Base-by-base conservation (phyloP, 2,797 vertebrate genomes). In the Mormyrus proboscirostris region DNA sequence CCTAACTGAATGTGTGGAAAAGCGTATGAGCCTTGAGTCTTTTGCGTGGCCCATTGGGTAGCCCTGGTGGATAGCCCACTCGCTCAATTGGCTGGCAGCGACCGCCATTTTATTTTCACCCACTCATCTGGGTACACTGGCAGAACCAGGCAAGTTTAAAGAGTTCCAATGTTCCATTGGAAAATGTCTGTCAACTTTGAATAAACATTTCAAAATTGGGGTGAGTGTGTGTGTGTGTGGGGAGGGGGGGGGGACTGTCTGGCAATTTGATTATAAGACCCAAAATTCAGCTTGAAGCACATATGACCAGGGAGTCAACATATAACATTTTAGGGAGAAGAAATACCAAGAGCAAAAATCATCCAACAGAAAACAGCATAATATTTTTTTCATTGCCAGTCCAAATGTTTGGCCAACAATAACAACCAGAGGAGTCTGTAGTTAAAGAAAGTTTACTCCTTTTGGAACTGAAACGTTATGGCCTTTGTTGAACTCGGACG, bases 201-300 rank as follows among this genome's bases (percentile, higher is more conserved):
- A 94, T 89, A 44, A 51, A 49, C 86, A 84, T 59, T 89, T 44
- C 9, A 25, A n/a, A 62, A 65, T 49, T 89, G 90, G 38, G 88
- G 92, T 55, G 79, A 91, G 92, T 94, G 93, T 94, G 91, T 69
- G 59, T 65, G 51, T 53, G 51, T 53, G 51, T 12, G 50, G 12
- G 49, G 2, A 29, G 89, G 59, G 89, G 44, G 91, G 90, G 90
- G 38, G 88, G 91, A 49, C 62, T 91, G 92, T 94, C 93, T 94
- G 91, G 91, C 92, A 93, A 94, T 92, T 92, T 95, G 94, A 96
- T 95, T 95, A 95, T 93, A 95, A 93, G 25, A 92, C 93, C 93
- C 94, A 91, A 89, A 90, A 94, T 93, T 91, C 91, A 41, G 16
- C 87, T 47, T 90, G 90, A 92, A 41, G 93, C 93, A 93, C 92